Evolutionary conservation across 1,140 invertebrate species (phyloP).

Genomic region (Bicyclus anynana): DNA sequence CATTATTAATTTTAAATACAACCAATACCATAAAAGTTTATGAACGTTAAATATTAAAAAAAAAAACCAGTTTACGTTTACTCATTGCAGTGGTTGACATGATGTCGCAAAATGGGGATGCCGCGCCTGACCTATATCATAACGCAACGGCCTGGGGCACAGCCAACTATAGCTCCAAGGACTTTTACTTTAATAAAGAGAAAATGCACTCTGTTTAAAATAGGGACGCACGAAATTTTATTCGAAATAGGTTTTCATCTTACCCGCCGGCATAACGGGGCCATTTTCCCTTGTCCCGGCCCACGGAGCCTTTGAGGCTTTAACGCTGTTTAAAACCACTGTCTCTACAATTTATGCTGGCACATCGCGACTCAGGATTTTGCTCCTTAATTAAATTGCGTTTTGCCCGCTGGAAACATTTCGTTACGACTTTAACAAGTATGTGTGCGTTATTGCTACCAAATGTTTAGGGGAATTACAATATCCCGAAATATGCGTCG

Average conservation of each 20-base stretch:
- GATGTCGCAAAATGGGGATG: conserved; percentile 15
- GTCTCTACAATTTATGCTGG: conserved; percentile 18
- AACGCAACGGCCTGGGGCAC: conserved; percentile 47
- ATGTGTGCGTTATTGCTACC: not conserved
- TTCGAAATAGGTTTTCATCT: conserved; percentile 12
- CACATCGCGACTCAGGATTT: conserved; percentile 3
- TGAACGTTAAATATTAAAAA: too few relatives aligned
- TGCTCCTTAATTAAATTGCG: conserved; percentile 19
- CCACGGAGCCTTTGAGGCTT: conserved; percentile 6
- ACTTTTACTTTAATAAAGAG: conserved; percentile 34
- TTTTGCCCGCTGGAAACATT: conserved; percentile 3
- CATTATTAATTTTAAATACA: too few relatives aligned
- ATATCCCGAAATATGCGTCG: not conserved
- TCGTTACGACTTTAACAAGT: conserved; percentile 2
- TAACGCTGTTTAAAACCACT: conserved; percentile 14
- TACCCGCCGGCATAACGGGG: not conserved
- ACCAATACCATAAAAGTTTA: too few relatives aligned
- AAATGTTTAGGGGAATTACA: not conserved
- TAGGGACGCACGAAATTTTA: conserved; percentile 11
- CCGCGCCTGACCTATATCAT: conserved; percentile 61
- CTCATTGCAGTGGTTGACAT: conserved; percentile 12
- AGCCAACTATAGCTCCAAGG: conserved; percentile 47
- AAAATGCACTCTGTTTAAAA: conserved; percentile 24
- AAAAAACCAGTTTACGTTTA: not conserved
- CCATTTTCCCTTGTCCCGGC: conserved; percentile 18